Conservation (phyloP, 2,888 invertebrate species). For the Halictus ligatus region DNA sequence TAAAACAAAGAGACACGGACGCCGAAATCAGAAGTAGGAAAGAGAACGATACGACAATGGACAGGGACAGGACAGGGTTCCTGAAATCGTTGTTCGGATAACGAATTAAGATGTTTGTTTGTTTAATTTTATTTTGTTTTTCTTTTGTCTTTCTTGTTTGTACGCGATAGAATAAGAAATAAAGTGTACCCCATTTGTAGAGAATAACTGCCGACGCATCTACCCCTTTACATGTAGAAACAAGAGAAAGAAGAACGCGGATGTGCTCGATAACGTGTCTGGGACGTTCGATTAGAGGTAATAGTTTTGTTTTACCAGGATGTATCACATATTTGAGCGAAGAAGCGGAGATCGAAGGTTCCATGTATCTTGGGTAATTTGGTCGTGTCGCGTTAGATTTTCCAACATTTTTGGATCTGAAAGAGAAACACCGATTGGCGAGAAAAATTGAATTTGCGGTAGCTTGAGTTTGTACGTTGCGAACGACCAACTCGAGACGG, state of each 20-base stretch:
- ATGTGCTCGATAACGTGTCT: not conserved
- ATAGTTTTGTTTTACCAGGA: not conserved
- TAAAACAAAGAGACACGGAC: slow-evolving; percentile 81
- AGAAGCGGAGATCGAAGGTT: slow-evolving; percentile 79
- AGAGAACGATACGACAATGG: slow-evolving; percentile 57
- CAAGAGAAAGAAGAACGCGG: not conserved
- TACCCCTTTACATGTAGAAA: not conserved
- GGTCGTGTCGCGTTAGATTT: slow-evolving; percentile 84
- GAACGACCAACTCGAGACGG: not conserved
- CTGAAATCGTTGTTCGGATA: slow-evolving; percentile 78
- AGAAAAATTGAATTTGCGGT: not conserved
- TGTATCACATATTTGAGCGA: slow-evolving; percentile 73
- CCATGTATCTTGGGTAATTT: slow-evolving; percentile 86
- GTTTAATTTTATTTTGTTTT: not conserved
- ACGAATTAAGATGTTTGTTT: slow-evolving; percentile 29
- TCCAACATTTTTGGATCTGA: slow-evolving; percentile 85
- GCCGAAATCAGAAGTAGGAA: slow-evolving; percentile 78
- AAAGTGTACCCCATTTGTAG: not conserved
- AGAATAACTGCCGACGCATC: not conserved
- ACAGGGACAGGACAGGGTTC: slow-evolving; percentile 78
- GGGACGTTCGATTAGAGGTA: not conserved
- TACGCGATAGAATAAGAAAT: not conserved
- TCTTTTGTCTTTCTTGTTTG: not conserved
- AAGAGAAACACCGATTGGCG: slow-evolving; percentile 67
- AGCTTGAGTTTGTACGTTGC: not conserved